These are phyloP conservation scores for Trachelus iudaicus DNA, from an alignment of 2,888 invertebrate genomes.

Conservation along the genomic window DNA sequence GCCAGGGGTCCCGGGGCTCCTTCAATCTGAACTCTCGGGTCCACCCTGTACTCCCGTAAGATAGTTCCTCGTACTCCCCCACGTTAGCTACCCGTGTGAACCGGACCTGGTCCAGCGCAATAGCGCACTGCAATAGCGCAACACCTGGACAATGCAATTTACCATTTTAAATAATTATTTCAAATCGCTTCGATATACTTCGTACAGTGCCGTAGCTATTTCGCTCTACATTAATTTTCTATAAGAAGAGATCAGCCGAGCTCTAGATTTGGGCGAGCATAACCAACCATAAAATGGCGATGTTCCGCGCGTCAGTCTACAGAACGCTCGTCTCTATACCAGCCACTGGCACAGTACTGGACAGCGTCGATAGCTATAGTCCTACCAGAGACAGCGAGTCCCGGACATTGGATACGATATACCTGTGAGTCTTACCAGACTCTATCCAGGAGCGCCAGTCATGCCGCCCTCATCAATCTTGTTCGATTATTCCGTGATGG, in stretches of 20 bases:
- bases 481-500: conserved; percentile 66
- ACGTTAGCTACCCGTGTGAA: not conserved
- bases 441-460: conserved; percentile 44
- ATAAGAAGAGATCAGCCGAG: not conserved
- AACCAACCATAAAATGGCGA: conserved; percentile 49
- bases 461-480: conserved; percentile 65
- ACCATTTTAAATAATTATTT: not conserved
- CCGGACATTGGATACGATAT: not conserved
- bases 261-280: conserved; percentile 3
- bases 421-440: not conserved
- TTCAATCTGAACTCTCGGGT: conserved; percentile 38
- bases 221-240: not conserved
- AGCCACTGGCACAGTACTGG: not conserved
- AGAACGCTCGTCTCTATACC: conserved; percentile 22
- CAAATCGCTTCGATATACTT: too few relatives aligned
- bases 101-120: not conserved
- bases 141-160: not conserved
- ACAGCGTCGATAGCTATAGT: not conserved
- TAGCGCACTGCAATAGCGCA: not conserved
- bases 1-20: conserved; percentile 57
- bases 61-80: not conserved
- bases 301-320: conserved; percentile 50
- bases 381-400: not conserved
- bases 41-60: conserved; percentile 27
- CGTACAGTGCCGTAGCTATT: too few relatives aligned